Base-by-base conservation (phyloP, 2,113 vertebrate species). In the Oncorhynchus keta region DNA sequence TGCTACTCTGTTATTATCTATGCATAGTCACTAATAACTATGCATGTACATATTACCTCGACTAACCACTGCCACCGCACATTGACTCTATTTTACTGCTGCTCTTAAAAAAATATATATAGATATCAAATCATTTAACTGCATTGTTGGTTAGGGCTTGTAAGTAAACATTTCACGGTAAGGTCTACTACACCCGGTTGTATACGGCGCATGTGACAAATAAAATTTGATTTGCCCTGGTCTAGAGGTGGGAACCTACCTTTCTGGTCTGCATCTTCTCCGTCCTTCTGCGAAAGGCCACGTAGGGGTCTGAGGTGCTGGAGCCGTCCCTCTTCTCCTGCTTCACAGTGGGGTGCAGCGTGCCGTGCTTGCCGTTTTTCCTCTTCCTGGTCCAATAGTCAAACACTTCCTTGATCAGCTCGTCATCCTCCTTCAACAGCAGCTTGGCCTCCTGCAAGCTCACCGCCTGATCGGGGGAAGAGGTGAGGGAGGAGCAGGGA, bases 231-330 rank as follows among this genome's bases (percentile, higher is more conserved):
- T 7, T 8, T 45, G 39, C 39, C 39, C 39, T 45, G 39, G 39
- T 45, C 9, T 12, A 45, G 1, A 18, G 7, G 2, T 9, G n/a
- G 6, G 14, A 9, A 28, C 30, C 32, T 76, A 97, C 97, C 94
- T 99, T 99, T 24, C 97, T 92, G 61, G 97, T 99, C 84, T 99
- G 97, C 97, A 99, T 99, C 93, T 99, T 99, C 93, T 99, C 97
- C 0, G 97, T 99, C 73, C 97, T 93, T 82, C 97, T 94, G 88
- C 97, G 95, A 89, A 99, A 99, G 89, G 97, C 97, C 89, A 99
- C 97, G 0, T 99, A 99, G 71, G 97, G 97, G 87, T 99, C 97
- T 80, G 95, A 96, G 90, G 97, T 99, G 93, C 96, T 98, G 24
- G 97, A 99, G 64, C 97, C 97, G 80, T 99, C 97, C 79, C 97